Evolutionary conservation across 2,888 invertebrate genomes (phyloP).

Genomic region (Pegoplata infirma): DNA sequence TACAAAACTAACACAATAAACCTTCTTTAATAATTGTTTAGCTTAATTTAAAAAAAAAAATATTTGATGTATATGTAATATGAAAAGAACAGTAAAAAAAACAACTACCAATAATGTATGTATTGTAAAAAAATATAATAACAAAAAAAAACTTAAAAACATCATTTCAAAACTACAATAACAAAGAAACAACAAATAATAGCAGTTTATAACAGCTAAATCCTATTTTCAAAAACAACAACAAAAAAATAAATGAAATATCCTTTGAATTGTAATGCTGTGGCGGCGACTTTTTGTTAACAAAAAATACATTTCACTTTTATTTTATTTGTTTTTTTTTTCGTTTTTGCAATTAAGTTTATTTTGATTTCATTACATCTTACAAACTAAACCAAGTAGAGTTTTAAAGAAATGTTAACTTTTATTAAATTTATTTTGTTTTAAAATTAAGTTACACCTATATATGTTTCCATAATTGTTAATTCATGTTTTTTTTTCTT

Average conservation of each 20-base stretch:
- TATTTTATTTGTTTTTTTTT: neutral
- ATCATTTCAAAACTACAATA: slow-evolving; percentile 10
- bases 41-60: slow-evolving; percentile 53
- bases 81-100: slow-evolving; percentile 44
- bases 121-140: slow-evolving; percentile 49
- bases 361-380: slow-evolving; percentile 24
- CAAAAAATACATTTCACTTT: slow-evolving; percentile 3
- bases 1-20: slow-evolving; percentile 37
- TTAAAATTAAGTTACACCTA: slow-evolving; percentile 40
- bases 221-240: too few species aligned
- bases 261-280: slow-evolving; percentile 20
- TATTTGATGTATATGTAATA: slow-evolving; percentile 62
- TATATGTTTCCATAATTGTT: slow-evolving; percentile 51
- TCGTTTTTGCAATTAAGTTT: slow-evolving; percentile 19
- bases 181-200: slow-evolving; percentile 11
- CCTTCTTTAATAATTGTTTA: slow-evolving; percentile 48
- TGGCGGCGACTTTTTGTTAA: slow-evolving; percentile 40
- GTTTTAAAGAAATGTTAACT: slow-evolving; percentile 3
- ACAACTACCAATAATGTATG: slow-evolving; percentile 49
- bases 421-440: slow-evolving; percentile 43
- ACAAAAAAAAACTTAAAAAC: slow-evolving; percentile 15
- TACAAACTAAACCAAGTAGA: neutral
- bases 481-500: slow-evolving; percentile 30
- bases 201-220: slow-evolving; percentile 27
- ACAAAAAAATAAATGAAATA: neutral